phyloP scores from a whole-genome alignment of 2,888 invertebrate genomes.

The Parnassius mnemosyne region DNA sequence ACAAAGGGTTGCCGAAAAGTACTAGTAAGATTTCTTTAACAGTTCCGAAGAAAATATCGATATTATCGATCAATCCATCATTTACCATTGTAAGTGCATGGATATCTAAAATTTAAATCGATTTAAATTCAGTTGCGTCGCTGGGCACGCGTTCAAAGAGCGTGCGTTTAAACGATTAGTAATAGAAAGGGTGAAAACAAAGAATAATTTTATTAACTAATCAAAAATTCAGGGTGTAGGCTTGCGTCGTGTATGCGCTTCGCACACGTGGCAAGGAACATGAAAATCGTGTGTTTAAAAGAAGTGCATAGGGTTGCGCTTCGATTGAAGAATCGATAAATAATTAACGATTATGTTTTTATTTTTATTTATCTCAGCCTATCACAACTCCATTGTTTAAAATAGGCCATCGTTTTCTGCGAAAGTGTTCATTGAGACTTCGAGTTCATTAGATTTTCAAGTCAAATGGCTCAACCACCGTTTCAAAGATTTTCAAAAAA shows the following conservation, averaged over 20 bases:
- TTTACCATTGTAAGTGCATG: slow-evolving; percentile 52
- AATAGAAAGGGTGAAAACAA: slow-evolving; percentile 70
- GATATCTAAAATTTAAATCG: slow-evolving; percentile 48
- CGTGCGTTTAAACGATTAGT: slow-evolving; percentile 70
- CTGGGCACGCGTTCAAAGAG: slow-evolving; percentile 61
- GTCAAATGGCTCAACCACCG: too few species aligned
- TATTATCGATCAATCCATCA: slow-evolving; percentile 43
- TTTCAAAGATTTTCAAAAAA: too few species aligned
- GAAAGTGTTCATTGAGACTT: too few species aligned
- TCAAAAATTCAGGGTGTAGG: slow-evolving; percentile 70
- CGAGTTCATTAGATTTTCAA: too few species aligned
- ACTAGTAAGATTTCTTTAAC: slow-evolving; percentile 32
- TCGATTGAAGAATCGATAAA: slow-evolving; percentile 29
- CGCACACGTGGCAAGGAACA: slow-evolving; percentile 75
- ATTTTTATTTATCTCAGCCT: too few species aligned
- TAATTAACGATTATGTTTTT: too few species aligned
- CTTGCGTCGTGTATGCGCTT: slow-evolving; percentile 67
- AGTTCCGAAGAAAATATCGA: slow-evolving; percentile 41
- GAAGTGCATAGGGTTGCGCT: slow-evolving; percentile 45
- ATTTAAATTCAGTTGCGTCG: slow-evolving; percentile 62
- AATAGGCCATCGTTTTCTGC: too few species aligned
- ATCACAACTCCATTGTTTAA: too few species aligned
- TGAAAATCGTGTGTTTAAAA: slow-evolving; percentile 72
- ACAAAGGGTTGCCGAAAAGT: slow-evolving; percentile 23
- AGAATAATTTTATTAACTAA: slow-evolving; percentile 68